phyloP scores from a whole-genome alignment of 2,888 invertebrate species.

The Lasius platythorax region DNA sequence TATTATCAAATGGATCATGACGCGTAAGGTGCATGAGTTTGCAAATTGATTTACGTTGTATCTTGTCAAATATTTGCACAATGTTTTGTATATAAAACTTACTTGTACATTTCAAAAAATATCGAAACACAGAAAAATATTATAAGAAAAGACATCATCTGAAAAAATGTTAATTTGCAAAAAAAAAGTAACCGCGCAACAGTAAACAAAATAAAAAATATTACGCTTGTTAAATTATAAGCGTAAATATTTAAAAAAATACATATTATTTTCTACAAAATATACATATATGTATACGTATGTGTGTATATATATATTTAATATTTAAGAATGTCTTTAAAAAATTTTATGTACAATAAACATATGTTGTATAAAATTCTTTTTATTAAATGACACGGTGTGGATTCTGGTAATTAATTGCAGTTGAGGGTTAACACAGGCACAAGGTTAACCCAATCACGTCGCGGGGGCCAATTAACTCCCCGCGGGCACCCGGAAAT shows the following conservation, averaged over 20 bases:
- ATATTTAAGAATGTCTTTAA: background rate
- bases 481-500: background rate
- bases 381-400: background rate
- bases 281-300: background rate
- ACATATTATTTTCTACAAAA: background rate
- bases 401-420: background rate
- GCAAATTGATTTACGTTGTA: constrained; percentile 2
- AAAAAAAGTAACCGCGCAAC: background rate
- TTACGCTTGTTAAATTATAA: background rate
- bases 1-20: background rate
- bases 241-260: background rate
- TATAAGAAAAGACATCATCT: background rate
- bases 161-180: background rate
- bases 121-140: background rate
- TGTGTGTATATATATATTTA: background rate
- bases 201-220: background rate
- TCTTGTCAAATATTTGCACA: background rate
- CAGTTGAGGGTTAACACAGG: background rate
- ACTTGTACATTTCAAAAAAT: background rate
- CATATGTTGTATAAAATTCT: background rate
- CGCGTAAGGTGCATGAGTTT: background rate
- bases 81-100: background rate
- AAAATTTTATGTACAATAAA: background rate
- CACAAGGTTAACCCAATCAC: background rate
- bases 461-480: constrained; percentile 12